Conservation (phyloP, 2,113 vertebrate species). For the Gobiocypris rarus region DNA sequence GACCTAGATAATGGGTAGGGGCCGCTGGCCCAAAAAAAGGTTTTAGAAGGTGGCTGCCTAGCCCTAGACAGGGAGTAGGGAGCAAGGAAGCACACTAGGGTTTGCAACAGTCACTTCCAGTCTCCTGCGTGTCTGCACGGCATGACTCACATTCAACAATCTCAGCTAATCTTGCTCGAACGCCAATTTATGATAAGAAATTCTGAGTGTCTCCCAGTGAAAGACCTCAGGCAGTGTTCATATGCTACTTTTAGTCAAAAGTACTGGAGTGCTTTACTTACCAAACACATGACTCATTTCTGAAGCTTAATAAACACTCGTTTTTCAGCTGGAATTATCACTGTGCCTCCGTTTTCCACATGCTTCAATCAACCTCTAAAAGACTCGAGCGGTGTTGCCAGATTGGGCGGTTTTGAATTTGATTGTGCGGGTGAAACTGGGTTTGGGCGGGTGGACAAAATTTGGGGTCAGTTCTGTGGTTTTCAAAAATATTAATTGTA, state of each 20-base stretch:
- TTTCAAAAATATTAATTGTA: too few relatives aligned
- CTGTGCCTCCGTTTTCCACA: neutral
- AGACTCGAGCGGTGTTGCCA: neutral
- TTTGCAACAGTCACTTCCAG: neutral
- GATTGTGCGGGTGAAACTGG: too few relatives aligned
- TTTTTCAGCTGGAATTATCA: constrained; percentile 18
- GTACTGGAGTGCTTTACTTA: neutral
- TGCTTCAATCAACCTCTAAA: neutral
- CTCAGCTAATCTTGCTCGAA: neutral
- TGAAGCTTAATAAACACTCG: constrained; percentile 31
- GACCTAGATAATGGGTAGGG: too few relatives aligned
- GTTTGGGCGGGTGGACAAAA: too few relatives aligned
- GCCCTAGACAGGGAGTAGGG: neutral
- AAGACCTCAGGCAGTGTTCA: constrained; percentile 13
- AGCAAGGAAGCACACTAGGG: neutral
- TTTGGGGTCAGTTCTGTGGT: too few relatives aligned
- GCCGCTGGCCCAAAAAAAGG: too few relatives aligned
- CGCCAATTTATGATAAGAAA: constrained; percentile 25
- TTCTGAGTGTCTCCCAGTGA: constrained; percentile 20
- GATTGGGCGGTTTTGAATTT: too few relatives aligned
- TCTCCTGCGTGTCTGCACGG: neutral
- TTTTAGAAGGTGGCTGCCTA: neutral
- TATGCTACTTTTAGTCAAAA: constrained; percentile 16
- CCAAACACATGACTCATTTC: constrained; percentile 35
- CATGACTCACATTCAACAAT: constrained; percentile 4